These are phyloP conservation scores for Seira ritae DNA, from an alignment of 2,888 invertebrate genomes.

Conservation along the genomic window DNA sequence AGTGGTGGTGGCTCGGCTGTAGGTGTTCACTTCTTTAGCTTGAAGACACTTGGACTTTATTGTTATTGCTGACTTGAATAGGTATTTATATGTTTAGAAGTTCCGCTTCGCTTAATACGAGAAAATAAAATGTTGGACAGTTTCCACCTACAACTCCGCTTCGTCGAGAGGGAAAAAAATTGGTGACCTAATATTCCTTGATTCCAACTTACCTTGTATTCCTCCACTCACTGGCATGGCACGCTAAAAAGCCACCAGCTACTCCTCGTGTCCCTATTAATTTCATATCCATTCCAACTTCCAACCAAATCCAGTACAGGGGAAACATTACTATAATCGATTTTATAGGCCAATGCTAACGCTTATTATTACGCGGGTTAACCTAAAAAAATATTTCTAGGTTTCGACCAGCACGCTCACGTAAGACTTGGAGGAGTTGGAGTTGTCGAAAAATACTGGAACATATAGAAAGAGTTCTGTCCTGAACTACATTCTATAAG, in stretches of 20 bases:
- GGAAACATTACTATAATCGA: background rate
- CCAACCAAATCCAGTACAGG: too few relatives aligned
- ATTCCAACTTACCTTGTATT: too few relatives aligned
- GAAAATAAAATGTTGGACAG: background rate
- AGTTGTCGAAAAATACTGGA: background rate
- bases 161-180: slow-evolving; percentile 17
- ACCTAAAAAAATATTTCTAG: too few relatives aligned
- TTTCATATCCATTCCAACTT: background rate
- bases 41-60: too few relatives aligned
- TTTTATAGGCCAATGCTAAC: slow-evolving; percentile 2
- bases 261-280: background rate
- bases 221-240: background rate
- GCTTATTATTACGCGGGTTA: too few relatives aligned
- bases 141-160: slow-evolving; percentile 18
- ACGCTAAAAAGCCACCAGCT: background rate
- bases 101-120: slow-evolving; percentile 8
- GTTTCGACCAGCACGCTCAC: too few relatives aligned
- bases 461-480: background rate
- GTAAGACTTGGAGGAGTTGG: too few relatives aligned
- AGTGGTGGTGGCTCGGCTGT: too few relatives aligned
- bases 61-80: too few relatives aligned
- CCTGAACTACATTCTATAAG: background rate
- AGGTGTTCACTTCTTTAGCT: too few relatives aligned
- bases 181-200: slow-evolving; percentile 40
- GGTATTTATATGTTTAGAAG: background rate